Evolutionary conservation across 2,888 invertebrate species (phyloP), one percentile per base, ranked within the genome.

Genomic region (Alloplasta piceator): DNA sequence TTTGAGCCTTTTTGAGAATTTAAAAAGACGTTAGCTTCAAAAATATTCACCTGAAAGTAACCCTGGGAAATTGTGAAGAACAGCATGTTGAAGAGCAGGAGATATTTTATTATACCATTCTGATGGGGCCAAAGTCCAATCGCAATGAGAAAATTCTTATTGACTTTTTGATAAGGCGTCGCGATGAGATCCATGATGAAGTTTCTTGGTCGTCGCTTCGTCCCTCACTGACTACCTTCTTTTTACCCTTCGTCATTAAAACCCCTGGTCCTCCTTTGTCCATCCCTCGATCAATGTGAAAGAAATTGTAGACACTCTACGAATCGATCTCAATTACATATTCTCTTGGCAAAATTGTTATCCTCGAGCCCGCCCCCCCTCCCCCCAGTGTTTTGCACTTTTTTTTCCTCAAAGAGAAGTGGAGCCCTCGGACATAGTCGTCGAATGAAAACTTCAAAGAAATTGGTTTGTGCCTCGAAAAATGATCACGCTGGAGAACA

Each of bases 101-200:
- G 43, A 68, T 82, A 67, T 56, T 82, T 87, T 7, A 83, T 78
- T 43, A 84, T 1, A 4, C 9, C 16, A n/a, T 75, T 67, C 46
- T 89, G 89, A 80, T 85, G 79, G 5, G 88, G 89, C 89, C 89
- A 89, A 12, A 84, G 80, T 0, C 87, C 88, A 16, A 88, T 80
- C 0, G 73, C n/a, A 3, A n/a, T 73, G 26, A 87, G 60, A 43
- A 85, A 84, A 41, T 60, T 60, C 38, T 74, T 80, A 63, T 84
- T 84, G 14, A 85, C 77, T 10, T 43, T 56, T 43, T 78, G 82
- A 67, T 82, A 67, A 46, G 83, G 80, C 16, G 83, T 80, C 36
- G 79, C 70, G n/a, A 82, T 50, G 63, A 71, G 63, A 43, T 80
- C 78, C 85, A 82, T 85, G 64, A 61, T 56, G 10, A 14, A 43